Conservation (phyloP, 2,797 vertebrate species). For the Labeo calbasu region DNA sequence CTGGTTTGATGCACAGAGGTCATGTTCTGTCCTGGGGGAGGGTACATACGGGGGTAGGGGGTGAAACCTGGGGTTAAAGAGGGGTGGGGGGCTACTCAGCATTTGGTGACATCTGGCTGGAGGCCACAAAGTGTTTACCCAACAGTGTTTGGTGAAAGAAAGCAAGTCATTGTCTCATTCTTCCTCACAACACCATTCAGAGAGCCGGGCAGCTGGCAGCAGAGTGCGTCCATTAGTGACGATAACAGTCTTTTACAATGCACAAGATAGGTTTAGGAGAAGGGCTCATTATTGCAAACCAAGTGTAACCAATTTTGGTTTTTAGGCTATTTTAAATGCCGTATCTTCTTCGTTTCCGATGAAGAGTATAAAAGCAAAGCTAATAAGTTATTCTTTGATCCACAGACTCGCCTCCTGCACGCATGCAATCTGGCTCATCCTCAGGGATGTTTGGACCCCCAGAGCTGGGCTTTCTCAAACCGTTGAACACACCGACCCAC, state of each 20-base stretch:
- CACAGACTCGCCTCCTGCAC: conserved; percentile 87
- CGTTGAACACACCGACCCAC: conserved; percentile 84
- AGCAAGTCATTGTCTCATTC: conserved; percentile 50
- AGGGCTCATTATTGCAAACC: background rate
- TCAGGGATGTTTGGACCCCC: conserved; percentile 86
- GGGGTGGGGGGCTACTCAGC: conserved; percentile 21
- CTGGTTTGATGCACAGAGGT: conserved; percentile 31
- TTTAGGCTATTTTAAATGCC: background rate
- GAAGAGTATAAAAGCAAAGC: background rate
- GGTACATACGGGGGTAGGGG: conserved; percentile 29
- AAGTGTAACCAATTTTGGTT: background rate
- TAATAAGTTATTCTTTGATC: conserved; percentile 1
- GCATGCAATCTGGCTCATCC: conserved; percentile 79
- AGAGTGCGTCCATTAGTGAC: conserved; percentile 35
- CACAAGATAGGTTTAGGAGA: background rate
- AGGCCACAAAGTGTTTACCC: conserved; percentile 49
- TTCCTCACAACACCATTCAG: conserved; percentile 45
- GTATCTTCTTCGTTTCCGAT: background rate
- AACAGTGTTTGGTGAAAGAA: conserved; percentile 50
- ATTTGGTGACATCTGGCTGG: conserved; percentile 52
- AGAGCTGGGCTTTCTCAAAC: conserved; percentile 87
- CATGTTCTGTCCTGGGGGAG: conserved; percentile 37
- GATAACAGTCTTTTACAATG: conserved; percentile 25
- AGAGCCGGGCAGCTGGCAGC: conserved; percentile 32
- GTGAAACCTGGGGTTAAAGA: conserved; percentile 35